Evolutionary conservation across 2,888 invertebrate genomes (phyloP), one percentile per base, ranked within the genome.

Genomic region (Trypoxylon attenuatum): DNA sequence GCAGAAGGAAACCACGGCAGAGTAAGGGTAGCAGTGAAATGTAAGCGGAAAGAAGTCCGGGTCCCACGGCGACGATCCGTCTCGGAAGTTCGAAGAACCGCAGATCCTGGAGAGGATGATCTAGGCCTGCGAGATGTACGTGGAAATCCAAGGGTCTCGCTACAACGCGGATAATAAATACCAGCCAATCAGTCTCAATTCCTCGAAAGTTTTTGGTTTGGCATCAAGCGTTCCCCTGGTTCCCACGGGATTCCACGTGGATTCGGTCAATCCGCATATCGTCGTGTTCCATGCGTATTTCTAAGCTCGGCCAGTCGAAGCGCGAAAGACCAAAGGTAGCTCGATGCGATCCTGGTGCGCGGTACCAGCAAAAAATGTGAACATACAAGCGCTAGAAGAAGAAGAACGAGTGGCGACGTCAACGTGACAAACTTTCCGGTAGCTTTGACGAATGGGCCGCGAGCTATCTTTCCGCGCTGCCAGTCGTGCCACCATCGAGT

Each of bases 371-470:
- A n/a, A n/a, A n/a, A n/a, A n/a, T n/a, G n/a, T n/a, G n/a, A n/a
- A n/a, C n/a, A n/a, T n/a, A n/a, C n/a, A n/a, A n/a, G n/a, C n/a
- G n/a, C n/a, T n/a, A n/a, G n/a, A 5, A 13, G 58, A 53, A 76
- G 66, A 6, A 42, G 38, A 38, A 25, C 18, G 47, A 38, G 18
- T 10, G 6, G 5, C 21, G 19, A 43, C 29, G 46, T 58, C 46
- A 47, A 46, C 52, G 62, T 73, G 78, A 72, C 75, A 77, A 77
- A 78, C 61, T 77, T 78, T 69, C 62, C 77, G 71, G 65, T 59
- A 70, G 60, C 68, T 80, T 81, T 79, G 79, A 81, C 80, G 78
- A 73, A 79, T 82, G 71, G 73, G 63, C 66, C 52, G 53, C 61
- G 62, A 63, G 66, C 67, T 68, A 75, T 73, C 71, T 73, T 47